These are phyloP conservation scores for Neogale vison DNA, from an alignment of 2,113 vertebrate genomes.

Conservation along the genomic window DNA sequence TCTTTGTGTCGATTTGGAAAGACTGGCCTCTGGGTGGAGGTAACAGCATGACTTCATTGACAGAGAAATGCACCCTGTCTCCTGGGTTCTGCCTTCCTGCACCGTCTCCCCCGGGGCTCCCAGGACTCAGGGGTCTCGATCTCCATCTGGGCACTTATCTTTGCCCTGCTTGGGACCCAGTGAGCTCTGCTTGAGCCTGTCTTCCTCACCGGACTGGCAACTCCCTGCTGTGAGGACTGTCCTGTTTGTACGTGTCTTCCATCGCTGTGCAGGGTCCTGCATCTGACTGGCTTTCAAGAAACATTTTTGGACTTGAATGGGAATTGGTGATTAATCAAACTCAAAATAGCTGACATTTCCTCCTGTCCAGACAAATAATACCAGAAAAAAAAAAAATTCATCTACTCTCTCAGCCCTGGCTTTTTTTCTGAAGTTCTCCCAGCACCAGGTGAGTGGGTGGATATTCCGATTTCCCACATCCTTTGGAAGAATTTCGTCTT, in stretches of 20 bases:
- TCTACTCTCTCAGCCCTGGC: background rate
- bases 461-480: background rate
- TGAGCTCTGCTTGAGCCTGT: background rate
- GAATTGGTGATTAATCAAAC: background rate
- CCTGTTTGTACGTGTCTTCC: background rate
- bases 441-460: background rate
- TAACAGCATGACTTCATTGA: background rate
- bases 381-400: background rate
- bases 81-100: background rate
- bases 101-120: background rate
- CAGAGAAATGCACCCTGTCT: background rate
- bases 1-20: background rate
- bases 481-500: slow-evolving; percentile 25
- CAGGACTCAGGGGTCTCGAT: background rate
- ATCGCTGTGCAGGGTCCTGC: background rate
- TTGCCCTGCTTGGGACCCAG: background rate
- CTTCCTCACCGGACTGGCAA: background rate
- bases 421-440: background rate
- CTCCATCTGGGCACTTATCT: background rate
- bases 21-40: too few relatives aligned
- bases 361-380: slow-evolving; percentile 6
- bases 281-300: background rate
- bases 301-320: background rate
- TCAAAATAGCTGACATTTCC: background rate
- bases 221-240: background rate